Evolutionary conservation across 1,140 invertebrate species (phyloP), one percentile per base, ranked within the genome.

Genomic region (Apis florea): DNA sequence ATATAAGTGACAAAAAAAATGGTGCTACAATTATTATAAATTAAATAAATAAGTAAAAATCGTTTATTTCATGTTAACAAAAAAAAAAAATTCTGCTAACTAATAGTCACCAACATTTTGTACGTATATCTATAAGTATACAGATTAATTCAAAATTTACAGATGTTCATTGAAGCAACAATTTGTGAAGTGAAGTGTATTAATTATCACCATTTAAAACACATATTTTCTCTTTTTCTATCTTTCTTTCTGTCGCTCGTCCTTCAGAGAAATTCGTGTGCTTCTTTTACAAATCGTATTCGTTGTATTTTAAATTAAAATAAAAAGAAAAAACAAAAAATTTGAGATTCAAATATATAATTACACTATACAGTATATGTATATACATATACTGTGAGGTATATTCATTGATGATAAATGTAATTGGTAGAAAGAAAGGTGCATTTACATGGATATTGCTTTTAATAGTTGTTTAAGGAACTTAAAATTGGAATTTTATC

Each of bases 251-350:
- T 47, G 2, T 51, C 19, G 47, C 12, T 40, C 15, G 17, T 15
- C 31, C 76, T 56, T 10, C 11, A 58, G 26, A 26, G 72, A 51
- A 47, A 82, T 82, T 61, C 53, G 19, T 68, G 24, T 24, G 19
- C 24, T 63, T 59, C 24, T 81, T 72, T 82, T 31, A 19, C 47
- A 15, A 74, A 51, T 78, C 24, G 71, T 54, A 75, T 86, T 86
- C 85, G 85, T 86, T 86, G 85, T 86, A 86, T 59, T 71, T 54
- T 63, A 54, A 21, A 63, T 59, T 56, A 11, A 58, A 54, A 13
- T 61, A 70, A 83, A 78, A n/a, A 83, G 12, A 76, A 2, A 63
- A 5, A 66, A 81, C 19, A 40, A 58, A 61, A 77, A 11, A 63
- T 31, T 6, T n/a, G 19, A 74, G 8, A 26, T 58, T 51, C 17